phyloP scores from a whole-genome alignment of 1,140 invertebrate genomes.

The Drosophila ficusphila region DNA sequence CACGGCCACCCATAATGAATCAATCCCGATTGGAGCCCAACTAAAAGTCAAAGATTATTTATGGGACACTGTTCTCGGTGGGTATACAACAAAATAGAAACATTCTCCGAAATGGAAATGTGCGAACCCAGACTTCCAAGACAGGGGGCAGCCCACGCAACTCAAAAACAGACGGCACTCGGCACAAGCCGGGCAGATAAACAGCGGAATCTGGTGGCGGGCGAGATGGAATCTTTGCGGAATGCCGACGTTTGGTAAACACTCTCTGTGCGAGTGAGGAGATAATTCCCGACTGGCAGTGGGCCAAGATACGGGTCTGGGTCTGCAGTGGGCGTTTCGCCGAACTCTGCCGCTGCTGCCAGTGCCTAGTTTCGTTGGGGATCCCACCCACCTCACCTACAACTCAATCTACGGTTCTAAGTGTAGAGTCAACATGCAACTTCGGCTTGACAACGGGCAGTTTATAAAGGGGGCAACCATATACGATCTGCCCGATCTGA shows the following conservation, averaged over 20 bases:
- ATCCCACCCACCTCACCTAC: neutral
- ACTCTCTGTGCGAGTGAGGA: neutral
- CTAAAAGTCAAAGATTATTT: conserved; percentile 24
- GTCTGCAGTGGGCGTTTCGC: conserved; percentile 2
- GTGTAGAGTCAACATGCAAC: conserved; percentile 12
- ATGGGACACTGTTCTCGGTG: neutral
- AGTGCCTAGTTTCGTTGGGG: conserved; percentile 16
- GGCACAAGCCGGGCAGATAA: conserved; percentile 13
- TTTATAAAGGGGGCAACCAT: too few relatives aligned
- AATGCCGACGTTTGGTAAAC: conserved; percentile 21
- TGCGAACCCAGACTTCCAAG: conserved; percentile 9
- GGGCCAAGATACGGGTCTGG: conserved; percentile 5
- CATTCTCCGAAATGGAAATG: conserved; percentile 14
- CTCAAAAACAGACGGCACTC: neutral
- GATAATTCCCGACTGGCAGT: conserved; percentile 8
- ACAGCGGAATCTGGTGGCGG: neutral
- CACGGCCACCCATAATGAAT: conserved; percentile 1
- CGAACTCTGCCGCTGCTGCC: neutral
- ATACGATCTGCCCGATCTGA: conserved; percentile 6
- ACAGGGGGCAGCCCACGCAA: conserved; percentile 17
- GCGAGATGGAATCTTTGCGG: conserved; percentile 1
- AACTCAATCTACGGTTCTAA: conserved; percentile 16
- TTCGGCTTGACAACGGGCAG: conserved; percentile 17
- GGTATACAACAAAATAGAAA: neutral
- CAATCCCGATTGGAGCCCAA: conserved; percentile 6